Evolutionary conservation across 1,140 invertebrate genomes (phyloP), one percentile per base, ranked within the genome.

Genomic region (Whitmania pigra): DNA sequence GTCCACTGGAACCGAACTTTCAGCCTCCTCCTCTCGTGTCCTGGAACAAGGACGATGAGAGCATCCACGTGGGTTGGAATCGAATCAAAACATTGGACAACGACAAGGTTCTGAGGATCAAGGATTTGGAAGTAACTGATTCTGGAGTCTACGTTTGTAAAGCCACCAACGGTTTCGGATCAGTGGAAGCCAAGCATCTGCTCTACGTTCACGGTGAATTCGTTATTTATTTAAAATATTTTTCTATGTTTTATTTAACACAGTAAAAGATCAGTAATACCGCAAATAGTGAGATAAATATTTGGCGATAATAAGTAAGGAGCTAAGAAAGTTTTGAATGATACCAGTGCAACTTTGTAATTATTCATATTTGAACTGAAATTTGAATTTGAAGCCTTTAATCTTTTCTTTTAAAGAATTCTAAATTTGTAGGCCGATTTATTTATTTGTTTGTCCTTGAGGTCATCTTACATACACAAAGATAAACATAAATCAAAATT

Each of bases 61-160:
- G 74, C 55, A 79, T 79, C 83, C 86, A 78, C 85, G 86, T 27
- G 78, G 86, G 71, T 75, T 88, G 69, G 88, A 87, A 55, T 22
- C 73, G 78, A 20, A 78, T 77, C 70, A 76, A 77, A 70, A 76
- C 78, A 36, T 18, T 27, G 6, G 67, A 68, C n/a, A 53, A 49
- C 22, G 36, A 25, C 20, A 40, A 53, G 11, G 43, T 25, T 18
- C 75, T 84, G 20, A 76, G 79, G 54, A 83, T 84, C 72, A 78
- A 77, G 22, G 77, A 78, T 15, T 73, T 78, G 1, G 76, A 77
- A 20, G 75, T 77, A 70, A 77, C 78, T 49, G 81, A 83, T 74
- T 78, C 79, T 22, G 82, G 82, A 57, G 73, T 74, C 15, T 83
- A 80, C 75, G 73, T 77, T 0, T 83, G 82, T 73, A 78, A 78